phyloP scores from a whole-genome alignment of 2,888 invertebrate species.

The Piscicola geometra region DNA sequence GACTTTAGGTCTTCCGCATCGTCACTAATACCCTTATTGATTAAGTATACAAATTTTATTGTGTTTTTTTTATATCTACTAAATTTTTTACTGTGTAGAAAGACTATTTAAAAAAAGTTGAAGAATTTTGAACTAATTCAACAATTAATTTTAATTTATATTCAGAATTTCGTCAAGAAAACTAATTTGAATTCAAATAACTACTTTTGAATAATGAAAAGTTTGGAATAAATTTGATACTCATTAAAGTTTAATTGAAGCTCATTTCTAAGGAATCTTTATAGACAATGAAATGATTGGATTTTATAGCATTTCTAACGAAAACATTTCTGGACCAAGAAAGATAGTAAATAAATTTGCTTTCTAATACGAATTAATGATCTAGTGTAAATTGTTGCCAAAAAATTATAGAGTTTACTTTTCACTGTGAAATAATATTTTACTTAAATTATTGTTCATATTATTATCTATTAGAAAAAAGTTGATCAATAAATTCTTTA shows the following conservation, averaged over 20 bases:
- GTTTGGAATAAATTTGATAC: neutral
- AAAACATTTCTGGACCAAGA: neutral
- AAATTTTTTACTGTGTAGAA: too few relatives aligned
- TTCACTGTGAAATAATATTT: too few relatives aligned
- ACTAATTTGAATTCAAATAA: too few relatives aligned
- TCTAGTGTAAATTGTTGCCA: neutral
- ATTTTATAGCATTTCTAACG: constrained; percentile 4
- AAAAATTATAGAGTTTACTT: too few relatives aligned
- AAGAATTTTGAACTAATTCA: too few relatives aligned
- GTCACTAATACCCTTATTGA: neutral
- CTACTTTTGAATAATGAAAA: neutral
- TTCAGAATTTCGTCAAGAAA: too few relatives aligned
- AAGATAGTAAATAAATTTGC: neutral
- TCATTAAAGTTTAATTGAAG: neutral
- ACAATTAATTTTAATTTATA: too few relatives aligned
- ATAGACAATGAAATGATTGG: neutral
- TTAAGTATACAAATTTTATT: neutral
- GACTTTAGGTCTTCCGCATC: neutral
- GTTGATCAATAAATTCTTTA: too few relatives aligned
- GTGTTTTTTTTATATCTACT: neutral
- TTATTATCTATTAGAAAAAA: too few relatives aligned
- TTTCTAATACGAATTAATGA: neutral
- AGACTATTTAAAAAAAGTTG: neutral
- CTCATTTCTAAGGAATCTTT: neutral
- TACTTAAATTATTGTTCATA: too few relatives aligned